Percentiles rank a stretch among this genome's conserved stretches.
Conservation (phyloP, 2,888 invertebrate species). For the Fissipunctia ypsillon region DNA sequence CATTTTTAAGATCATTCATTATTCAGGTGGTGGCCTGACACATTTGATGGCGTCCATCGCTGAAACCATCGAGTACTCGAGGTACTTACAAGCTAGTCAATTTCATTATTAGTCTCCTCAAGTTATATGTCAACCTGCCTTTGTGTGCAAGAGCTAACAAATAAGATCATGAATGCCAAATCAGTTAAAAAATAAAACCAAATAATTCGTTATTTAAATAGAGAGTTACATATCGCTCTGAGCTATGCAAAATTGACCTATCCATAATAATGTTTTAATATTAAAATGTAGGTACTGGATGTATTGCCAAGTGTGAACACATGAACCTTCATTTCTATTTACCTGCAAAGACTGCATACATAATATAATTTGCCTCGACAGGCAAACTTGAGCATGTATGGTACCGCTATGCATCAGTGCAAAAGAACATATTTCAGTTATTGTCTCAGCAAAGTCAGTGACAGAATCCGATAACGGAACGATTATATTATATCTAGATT, state of each 20-base stretch:
- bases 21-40: neutral
- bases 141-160: slow-evolving; percentile 23
- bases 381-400: slow-evolving; percentile 40
- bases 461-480: slow-evolving; percentile 31
- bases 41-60: neutral
- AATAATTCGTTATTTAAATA: slow-evolving; percentile 29
- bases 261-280: slow-evolving; percentile 20
- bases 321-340: slow-evolving; percentile 25
- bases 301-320: slow-evolving; percentile 42
- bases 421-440: slow-evolving; percentile 49
- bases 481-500: slow-evolving; percentile 40
- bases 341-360: slow-evolving; percentile 28
- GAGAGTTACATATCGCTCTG: slow-evolving; percentile 46
- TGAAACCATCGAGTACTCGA: neutral
- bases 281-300: slow-evolving; percentile 27
- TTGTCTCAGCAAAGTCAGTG: slow-evolving; percentile 46
- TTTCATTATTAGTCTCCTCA: neutral
- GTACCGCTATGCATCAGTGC: slow-evolving; percentile 1
- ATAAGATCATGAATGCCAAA: slow-evolving; percentile 10
- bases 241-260: slow-evolving; percentile 40
- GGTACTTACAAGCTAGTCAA: neutral
- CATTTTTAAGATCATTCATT: slow-evolving; percentile 12
- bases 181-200: slow-evolving; percentile 5
- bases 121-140: neutral
- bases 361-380: slow-evolving; percentile 6